Percentiles rank a stretch among this genome's conserved stretches.
Conservation (phyloP, 2,113 vertebrate genomes). For the Brachypteracias leptosomus region DNA sequence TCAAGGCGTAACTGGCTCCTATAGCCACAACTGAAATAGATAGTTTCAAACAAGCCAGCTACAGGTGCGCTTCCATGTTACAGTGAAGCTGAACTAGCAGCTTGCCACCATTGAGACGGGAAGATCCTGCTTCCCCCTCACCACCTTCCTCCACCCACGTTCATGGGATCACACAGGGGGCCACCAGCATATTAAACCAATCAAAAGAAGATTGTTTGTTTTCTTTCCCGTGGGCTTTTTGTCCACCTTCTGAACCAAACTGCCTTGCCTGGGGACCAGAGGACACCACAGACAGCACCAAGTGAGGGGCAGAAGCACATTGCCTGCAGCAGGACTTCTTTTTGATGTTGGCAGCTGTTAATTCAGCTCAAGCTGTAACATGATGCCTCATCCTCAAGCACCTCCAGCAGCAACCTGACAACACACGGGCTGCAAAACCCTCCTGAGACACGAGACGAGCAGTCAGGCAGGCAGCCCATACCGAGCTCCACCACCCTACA, state of each 20-base stretch:
- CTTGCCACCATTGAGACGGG: background rate
- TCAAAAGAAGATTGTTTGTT: background rate
- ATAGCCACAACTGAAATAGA: background rate
- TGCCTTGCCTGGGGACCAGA: background rate
- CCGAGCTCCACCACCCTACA: background rate
- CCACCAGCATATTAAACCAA: background rate
- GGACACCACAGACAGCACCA: background rate
- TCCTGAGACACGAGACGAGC: background rate
- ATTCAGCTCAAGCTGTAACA: background rate
- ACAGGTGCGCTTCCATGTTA: background rate
- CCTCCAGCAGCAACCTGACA: constrained; percentile 14
- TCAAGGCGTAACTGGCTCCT: fast-evolving
- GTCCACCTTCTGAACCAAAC: background rate
- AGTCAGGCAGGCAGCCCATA: background rate
- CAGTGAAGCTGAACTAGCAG: background rate
- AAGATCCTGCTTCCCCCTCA: background rate
- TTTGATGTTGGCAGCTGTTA: constrained; percentile 30
- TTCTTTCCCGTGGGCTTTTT: background rate
- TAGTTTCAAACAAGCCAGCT: background rate
- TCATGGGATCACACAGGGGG: background rate
- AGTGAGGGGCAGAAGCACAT: background rate
- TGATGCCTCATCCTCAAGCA: constrained; percentile 1
- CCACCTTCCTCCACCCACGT: fast-evolving
- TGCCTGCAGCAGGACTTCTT: constrained; percentile 41
- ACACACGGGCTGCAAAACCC: background rate